phyloP scores from a whole-genome alignment of 2,888 invertebrate species.

The Hemithea aestivaria region DNA sequence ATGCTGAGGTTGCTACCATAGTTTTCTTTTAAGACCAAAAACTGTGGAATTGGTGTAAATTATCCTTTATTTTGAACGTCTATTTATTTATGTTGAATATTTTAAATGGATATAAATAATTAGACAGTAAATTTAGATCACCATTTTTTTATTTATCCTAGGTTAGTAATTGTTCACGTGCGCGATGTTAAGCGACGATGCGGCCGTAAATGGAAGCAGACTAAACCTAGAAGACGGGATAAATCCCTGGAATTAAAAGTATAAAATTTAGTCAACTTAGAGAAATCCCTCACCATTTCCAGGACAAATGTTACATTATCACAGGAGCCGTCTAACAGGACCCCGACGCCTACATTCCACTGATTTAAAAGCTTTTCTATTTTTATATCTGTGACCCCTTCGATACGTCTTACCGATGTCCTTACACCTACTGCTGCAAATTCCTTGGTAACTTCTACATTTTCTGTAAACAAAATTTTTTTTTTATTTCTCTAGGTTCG shows the following conservation, averaged over 20 bases:
- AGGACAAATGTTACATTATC: slow-evolving; percentile 28
- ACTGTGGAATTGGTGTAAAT: too few species aligned
- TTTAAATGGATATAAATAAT: too few species aligned
- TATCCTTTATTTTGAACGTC: background rate
- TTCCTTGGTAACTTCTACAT: slow-evolving; percentile 9
- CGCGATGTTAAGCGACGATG: too few species aligned
- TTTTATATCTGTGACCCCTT: slow-evolving; percentile 14
- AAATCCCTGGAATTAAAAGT: too few species aligned
- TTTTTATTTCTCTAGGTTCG: background rate
- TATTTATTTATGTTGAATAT: background rate
- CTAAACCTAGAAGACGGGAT: too few species aligned
- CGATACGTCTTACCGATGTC: slow-evolving; percentile 32
- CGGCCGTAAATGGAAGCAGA: too few species aligned
- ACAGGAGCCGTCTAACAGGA: slow-evolving; percentile 46
- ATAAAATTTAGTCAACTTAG: too few species aligned
- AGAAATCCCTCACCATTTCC: slow-evolving; percentile 31
- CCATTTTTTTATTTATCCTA: too few species aligned
- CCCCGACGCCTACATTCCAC: slow-evolving; percentile 39
- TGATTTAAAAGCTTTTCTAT: slow-evolving; percentile 32
- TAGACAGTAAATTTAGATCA: too few species aligned
- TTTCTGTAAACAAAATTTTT: slow-evolving; percentile 17
- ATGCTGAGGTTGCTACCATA: too few species aligned
- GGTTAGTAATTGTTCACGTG: too few species aligned
- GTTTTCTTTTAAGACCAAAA: too few species aligned
- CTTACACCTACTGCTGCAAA: slow-evolving; percentile 30